Base-by-base conservation (phyloP, 2,797 vertebrate species). In the Peromyscus nudipes region DNA sequence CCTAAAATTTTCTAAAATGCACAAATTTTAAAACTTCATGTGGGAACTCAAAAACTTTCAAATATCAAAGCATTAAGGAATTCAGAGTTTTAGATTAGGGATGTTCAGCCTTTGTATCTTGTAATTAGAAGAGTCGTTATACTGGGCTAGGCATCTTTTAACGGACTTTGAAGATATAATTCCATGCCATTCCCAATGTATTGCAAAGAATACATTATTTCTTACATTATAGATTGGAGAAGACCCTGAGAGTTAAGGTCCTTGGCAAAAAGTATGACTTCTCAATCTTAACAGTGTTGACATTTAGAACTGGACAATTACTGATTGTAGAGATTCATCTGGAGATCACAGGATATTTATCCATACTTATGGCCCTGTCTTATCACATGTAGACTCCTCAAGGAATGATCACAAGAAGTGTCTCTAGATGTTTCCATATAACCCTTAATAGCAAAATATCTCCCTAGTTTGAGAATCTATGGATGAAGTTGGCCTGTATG, bases 91-190 rank as follows among this genome's bases (percentile, higher is more conserved):
- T 57, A 7, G 40, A 27, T 49, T 37, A 34, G 37, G 34, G 62
- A 60, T 85, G 4, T 2, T 49, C 52, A 62, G 10, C 25, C 31
- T 79, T 64, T 76, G 31, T 40, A 23, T 17, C 2, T 55, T 80
- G 67, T 92, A 84, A 81, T 76, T 85, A 84, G 19, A 83, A 93
- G 67, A 85, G 12, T 84, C 52, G 5, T 96, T 92, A 76, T 11
- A 34, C 19, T 65, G n/a, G 49, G 4, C 25, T 40, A 91, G 69
- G 29, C 13, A 89, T 55, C 57, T 95, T 65, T 67, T 60, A 60
- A 83, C 95, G 67, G 10, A 62, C 12, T 73, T 75, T 90, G 71
- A 9, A 64, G 73, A 79, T n/a, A 25, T 46, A 77, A 95, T 82
- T 92, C 19, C 25, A 85, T 34, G 31, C 84, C 92, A 93, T 25